Conservation (phyloP, 2,113 vertebrate genomes). For the Myocastor coypus region DNA sequence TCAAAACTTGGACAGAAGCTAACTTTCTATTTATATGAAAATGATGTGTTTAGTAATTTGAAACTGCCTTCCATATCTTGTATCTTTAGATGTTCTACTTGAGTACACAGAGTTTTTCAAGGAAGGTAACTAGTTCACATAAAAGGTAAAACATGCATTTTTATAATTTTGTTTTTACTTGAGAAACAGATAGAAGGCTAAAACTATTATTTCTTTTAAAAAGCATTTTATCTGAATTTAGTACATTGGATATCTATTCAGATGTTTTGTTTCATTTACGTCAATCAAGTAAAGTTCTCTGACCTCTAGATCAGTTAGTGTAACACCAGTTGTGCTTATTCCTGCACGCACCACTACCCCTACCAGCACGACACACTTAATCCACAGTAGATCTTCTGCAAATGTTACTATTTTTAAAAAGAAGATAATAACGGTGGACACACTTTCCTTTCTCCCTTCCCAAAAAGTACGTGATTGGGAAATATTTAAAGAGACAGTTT, state of each 20-base stretch:
- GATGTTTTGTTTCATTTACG: neutral
- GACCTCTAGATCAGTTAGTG: neutral
- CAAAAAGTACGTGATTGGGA: neutral
- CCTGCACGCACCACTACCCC: neutral
- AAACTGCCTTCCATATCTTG: neutral
- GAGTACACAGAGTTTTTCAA: neutral
- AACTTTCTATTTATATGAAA: neutral
- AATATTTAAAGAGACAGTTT: neutral
- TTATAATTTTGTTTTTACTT: slow-evolving; percentile 3
- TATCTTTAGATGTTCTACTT: neutral
- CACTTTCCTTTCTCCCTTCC: neutral
- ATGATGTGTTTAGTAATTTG: neutral
- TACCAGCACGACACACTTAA: neutral
- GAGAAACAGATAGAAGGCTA: neutral
- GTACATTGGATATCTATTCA: neutral
- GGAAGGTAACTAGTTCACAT: neutral
- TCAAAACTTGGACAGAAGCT: neutral
- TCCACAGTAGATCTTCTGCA: neutral
- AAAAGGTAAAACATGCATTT: neutral
- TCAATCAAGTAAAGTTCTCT: neutral
- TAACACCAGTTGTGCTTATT: neutral
- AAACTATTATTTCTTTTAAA: neutral
- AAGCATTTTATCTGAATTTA: neutral
- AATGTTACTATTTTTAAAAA: neutral
- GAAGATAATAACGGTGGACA: neutral